Evolutionary conservation across 2,113 vertebrate genomes (phyloP).

Genomic region (Atlantisia rogersi): DNA sequence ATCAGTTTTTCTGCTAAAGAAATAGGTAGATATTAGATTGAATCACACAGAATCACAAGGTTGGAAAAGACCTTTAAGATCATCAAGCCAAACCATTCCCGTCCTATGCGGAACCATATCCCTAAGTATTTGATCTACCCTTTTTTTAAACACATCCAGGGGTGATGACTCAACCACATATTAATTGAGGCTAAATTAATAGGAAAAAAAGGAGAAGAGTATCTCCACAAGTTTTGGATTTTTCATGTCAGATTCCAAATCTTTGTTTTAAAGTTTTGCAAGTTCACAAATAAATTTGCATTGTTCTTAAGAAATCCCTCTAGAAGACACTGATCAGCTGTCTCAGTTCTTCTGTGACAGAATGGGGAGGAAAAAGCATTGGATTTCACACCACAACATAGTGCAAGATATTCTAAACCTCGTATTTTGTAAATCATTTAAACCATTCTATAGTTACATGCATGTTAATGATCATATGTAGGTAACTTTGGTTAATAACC

Average conservation of each 20-base stretch:
- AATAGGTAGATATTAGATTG: neutral
- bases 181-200: neutral
- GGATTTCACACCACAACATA: neutral
- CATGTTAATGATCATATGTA: no score
- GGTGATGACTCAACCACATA: no score
- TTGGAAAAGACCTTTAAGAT: no score
- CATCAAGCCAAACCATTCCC: no score
- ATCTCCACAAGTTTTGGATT: neutral
- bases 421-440: neutral
- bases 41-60: no score
- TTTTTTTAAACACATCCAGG: no score
- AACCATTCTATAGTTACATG: neutral
- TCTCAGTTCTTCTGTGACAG: neutral
- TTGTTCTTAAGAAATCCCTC: neutral
- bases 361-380: neutral
- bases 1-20: neutral
- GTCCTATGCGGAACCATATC: no score
- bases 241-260: neutral
- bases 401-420: neutral
- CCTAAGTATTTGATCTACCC: no score
- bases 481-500: neutral
- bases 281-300: neutral
- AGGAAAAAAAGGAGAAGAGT: neutral
- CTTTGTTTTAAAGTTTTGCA: neutral
- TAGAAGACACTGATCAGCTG: neutral